Conservation (phyloP, 2,888 invertebrate species). For the Drosophila recens region DNA sequence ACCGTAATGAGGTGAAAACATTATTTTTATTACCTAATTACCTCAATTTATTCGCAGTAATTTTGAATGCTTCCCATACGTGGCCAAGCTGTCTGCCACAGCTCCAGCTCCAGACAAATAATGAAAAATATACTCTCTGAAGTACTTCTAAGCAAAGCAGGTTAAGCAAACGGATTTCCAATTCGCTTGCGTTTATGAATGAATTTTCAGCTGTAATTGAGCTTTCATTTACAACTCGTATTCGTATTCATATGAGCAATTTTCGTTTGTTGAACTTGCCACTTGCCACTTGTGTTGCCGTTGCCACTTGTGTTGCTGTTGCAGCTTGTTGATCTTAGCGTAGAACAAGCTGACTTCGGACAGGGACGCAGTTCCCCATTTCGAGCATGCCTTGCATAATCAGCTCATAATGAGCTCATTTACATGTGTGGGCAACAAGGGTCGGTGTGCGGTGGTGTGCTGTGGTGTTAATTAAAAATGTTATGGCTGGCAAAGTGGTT, state of each 20-base stretch:
- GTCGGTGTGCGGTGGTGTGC: slow-evolving; percentile 1
- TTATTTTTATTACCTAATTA: slow-evolving; percentile 84
- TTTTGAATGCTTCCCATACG: slow-evolving; percentile 59
- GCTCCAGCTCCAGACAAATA: slow-evolving; percentile 14
- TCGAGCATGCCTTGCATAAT: slow-evolving; percentile 61
- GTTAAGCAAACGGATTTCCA: slow-evolving; percentile 77
- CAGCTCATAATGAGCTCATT: slow-evolving; percentile 72
- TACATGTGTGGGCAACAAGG: slow-evolving; percentile 48
- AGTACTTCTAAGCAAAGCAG: slow-evolving; percentile 47
- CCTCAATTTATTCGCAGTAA: slow-evolving; percentile 83
- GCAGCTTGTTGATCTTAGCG: slow-evolving; percentile 12
- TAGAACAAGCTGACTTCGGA: slow-evolving; percentile 10
- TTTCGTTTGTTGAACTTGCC: slow-evolving; percentile 58
- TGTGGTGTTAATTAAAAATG: slow-evolving; percentile 54
- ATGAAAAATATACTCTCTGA: not conserved
- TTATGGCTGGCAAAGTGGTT: slow-evolving; percentile 36
- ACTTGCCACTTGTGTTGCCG: slow-evolving; percentile 5
- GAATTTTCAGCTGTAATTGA: slow-evolving; percentile 62
- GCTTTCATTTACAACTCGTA: slow-evolving; percentile 23
- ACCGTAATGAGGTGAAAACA: slow-evolving; percentile 80
- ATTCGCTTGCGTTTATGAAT: slow-evolving; percentile 75
- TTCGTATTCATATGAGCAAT: slow-evolving; percentile 28
- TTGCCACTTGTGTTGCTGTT: slow-evolving; percentile 10
- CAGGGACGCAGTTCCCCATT: slow-evolving; percentile 23
- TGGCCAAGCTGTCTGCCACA: slow-evolving; percentile 59